Conservation (phyloP, 2,888 invertebrate species). For the Macrophya alboannulata region DNA sequence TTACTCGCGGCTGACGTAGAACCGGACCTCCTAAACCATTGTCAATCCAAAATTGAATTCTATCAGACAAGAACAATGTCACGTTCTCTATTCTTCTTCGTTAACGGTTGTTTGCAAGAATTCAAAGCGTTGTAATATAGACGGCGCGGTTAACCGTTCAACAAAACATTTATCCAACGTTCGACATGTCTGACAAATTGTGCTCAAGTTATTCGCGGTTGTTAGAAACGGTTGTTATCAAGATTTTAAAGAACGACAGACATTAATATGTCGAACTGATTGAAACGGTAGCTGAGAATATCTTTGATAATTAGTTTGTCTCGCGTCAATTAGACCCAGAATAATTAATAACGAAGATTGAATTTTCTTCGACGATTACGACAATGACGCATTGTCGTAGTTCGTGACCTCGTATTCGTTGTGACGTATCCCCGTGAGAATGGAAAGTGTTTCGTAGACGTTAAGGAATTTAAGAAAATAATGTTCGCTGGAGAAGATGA, state of each 20-base stretch:
- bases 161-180: neutral
- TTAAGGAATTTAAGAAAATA: conserved; percentile 33
- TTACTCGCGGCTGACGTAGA: conserved; percentile 29
- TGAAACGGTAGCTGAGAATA: neutral
- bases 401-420: conserved; percentile 8
- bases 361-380: conserved; percentile 3
- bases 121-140: neutral
- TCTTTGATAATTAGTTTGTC: neutral
- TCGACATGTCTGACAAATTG: neutral
- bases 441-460: conserved; percentile 34
- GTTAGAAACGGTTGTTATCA: neutral
- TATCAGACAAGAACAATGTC: conserved; percentile 21
- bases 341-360: conserved; percentile 1
- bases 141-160: neutral
- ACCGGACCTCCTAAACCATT: conserved; percentile 8
- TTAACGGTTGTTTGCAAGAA: neutral
- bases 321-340: neutral
- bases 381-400: neutral
- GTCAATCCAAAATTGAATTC: conserved; percentile 25
- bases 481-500: conserved; percentile 31
- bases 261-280: neutral
- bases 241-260: neutral
- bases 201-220: neutral
- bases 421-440: conserved; percentile 12
- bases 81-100: neutral